Base-by-base conservation (phyloP, 2,797 vertebrate species). In the Ispidina lecontei region DNA sequence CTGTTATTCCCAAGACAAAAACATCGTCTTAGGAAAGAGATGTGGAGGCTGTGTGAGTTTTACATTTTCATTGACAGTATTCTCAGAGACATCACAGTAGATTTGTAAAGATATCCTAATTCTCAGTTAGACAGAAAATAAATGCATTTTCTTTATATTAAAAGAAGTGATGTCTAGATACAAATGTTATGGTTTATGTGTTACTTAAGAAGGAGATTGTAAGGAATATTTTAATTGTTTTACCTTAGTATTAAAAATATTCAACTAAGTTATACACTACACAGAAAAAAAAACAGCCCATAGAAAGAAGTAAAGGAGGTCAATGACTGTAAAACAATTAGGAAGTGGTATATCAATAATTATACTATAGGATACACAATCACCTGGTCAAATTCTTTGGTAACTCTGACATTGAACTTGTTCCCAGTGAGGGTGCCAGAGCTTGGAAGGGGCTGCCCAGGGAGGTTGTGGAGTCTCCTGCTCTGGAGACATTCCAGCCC, bases 1-100 rank as follows among this genome's bases (percentile, higher is more conserved):
- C n/a, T 35, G 39, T 47, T 65, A 76, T 65, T 74, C 90, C 35
- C 49, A 54, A 91, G 84, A 77, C 79, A 88, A 91, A 95, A 95
- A 60, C 23, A 68, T 19, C 8, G 69, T 73, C 65, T 78, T 51
- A 35, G 17, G 15, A 85, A 18, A 63, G 12, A 59, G 10, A 13
- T 82, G 39, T 41, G 29, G 63, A 89, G 33, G 51, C 52, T 49
- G 21, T 22, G 16, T 21, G 21, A 15, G 22, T 37, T 84, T 92
- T 63, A 51, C 3, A 26, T 58, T 72, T 86, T 84, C 49, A 31
- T 23, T 56, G 28, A 14, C 15, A 87, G 18, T 6, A 8, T 49
- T 55, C 21, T 71, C 18, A 58, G 63, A 23, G 43, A 78, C 20
- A 54, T 21, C 8, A 46, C 46, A 80, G 26, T 7, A 70, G 54